phyloP scores from a whole-genome alignment of 2,888 invertebrate species.

The Augochlorella aurata region DNA sequence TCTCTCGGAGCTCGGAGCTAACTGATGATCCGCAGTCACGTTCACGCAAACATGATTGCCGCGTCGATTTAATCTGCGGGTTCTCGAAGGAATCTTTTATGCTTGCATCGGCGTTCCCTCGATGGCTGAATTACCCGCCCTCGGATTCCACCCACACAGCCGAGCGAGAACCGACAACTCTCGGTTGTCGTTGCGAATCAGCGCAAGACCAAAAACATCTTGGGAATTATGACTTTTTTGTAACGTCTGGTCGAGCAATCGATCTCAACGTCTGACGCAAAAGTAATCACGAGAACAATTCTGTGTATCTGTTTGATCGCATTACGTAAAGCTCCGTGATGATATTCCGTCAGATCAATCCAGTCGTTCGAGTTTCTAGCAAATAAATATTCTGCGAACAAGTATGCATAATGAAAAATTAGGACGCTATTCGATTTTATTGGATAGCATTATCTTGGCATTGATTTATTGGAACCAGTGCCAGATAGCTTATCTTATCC shows the following conservation, averaged over 20 bases:
- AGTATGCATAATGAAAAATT: too few relatives aligned
- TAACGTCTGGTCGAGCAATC: constrained; percentile 18
- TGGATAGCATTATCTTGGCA: too few relatives aligned
- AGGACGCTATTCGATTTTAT: too few relatives aligned
- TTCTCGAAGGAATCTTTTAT: constrained; percentile 64
- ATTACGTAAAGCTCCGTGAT: background rate
- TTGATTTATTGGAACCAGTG: too few relatives aligned
- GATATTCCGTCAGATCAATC: too few relatives aligned
- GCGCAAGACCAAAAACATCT: constrained; percentile 27
- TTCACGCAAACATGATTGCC: constrained; percentile 77
- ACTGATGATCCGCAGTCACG: constrained; percentile 76
- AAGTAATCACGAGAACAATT: constrained; percentile 26
- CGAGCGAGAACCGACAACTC: background rate
- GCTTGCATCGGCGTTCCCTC: constrained; percentile 41
- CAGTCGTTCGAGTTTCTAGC: too few relatives aligned
- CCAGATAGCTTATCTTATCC: too few relatives aligned
- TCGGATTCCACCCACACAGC: constrained; percentile 48
- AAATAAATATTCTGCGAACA: too few relatives aligned
- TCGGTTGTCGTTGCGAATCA: constrained; percentile 33
- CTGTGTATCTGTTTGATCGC: constrained; percentile 22
- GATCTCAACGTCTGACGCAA: constrained; percentile 37
- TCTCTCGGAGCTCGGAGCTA: constrained; percentile 50
- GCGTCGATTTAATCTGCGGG: constrained; percentile 73
- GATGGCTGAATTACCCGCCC: constrained; percentile 40
- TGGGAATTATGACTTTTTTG: constrained; percentile 32